Conservation (phyloP, 2,888 invertebrate genomes). For the Synergus laeviventris region DNA sequence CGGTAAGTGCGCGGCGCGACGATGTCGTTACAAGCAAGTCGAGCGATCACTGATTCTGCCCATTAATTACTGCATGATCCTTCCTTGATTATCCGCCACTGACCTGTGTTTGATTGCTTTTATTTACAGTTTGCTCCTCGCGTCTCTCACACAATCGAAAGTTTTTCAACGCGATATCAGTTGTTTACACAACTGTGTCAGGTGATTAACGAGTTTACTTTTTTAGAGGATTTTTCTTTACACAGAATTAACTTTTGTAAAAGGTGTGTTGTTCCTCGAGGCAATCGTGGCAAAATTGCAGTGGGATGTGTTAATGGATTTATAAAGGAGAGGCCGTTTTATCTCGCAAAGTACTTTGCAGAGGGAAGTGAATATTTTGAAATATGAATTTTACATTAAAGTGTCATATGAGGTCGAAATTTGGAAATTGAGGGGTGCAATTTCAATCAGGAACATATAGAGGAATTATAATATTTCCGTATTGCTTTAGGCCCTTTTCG, state of each 20-base stretch:
- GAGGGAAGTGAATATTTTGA: neutral
- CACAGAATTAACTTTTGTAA: neutral
- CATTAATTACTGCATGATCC: conserved; percentile 25
- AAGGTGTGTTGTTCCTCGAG: neutral
- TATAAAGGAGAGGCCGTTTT: neutral
- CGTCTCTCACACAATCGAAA: neutral
- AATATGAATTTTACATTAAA: neutral
- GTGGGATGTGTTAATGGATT: neutral
- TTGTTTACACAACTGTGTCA: conserved; percentile 12
- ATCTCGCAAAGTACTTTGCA: neutral
- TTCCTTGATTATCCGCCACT: conserved; percentile 15
- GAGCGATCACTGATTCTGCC: conserved; percentile 18
- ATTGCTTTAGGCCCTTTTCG: too few species aligned
- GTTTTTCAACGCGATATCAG: neutral
- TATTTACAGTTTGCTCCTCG: conserved; percentile 23
- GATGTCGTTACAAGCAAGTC: conserved; percentile 30
- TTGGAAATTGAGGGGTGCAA: neutral
- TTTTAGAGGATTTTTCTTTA: conserved; percentile 12
- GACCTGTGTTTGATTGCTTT: conserved; percentile 33
- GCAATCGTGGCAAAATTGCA: neutral
- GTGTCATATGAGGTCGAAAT: neutral
- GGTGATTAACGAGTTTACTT: conserved; percentile 26
- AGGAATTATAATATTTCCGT: too few species aligned
- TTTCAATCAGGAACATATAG: neutral
- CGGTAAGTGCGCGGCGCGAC: conserved; percentile 34